Evolutionary conservation across 2,797 vertebrate species (phyloP).

Genomic region (Threskiornis aethiopicus): DNA sequence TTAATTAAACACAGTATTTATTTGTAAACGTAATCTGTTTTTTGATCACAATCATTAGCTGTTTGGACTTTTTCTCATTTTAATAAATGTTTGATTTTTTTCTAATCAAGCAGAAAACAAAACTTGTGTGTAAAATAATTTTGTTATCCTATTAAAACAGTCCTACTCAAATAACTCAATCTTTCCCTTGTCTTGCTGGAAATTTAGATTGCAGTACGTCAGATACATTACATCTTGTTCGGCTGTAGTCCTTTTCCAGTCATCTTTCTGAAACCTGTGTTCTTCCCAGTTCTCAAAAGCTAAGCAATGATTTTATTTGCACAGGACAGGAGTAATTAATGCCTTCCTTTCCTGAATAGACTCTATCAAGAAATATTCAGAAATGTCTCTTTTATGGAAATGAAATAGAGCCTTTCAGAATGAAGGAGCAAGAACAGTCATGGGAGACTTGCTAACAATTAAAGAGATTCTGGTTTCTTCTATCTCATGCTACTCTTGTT

Average conservation of each 20-base stretch:
- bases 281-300: not conserved
- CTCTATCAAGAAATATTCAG: not conserved
- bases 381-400: not conserved
- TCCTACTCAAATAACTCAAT: not conserved
- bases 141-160: not conserved
- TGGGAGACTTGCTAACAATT: not conserved
- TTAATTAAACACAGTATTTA: not conserved
- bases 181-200: not conserved
- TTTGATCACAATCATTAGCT: not conserved
- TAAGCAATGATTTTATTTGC: not conserved
- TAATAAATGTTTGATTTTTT: not conserved
- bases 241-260: not conserved
- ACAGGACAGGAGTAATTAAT: not conserved
- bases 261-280: not conserved
- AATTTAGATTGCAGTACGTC: not conserved
- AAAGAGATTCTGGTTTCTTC: not conserved
- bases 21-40: not conserved
- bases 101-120: not conserved
- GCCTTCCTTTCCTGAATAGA: not conserved
- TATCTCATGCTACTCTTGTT: not conserved
- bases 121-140: not conserved
- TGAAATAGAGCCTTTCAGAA: not conserved
- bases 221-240: not conserved
- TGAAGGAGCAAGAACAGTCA: not conserved
- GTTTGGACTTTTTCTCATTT: not conserved